These are phyloP conservation scores for Pteromalus puparum DNA, from an alignment of 1,140 invertebrate genomes.

Conservation along the genomic window DNA sequence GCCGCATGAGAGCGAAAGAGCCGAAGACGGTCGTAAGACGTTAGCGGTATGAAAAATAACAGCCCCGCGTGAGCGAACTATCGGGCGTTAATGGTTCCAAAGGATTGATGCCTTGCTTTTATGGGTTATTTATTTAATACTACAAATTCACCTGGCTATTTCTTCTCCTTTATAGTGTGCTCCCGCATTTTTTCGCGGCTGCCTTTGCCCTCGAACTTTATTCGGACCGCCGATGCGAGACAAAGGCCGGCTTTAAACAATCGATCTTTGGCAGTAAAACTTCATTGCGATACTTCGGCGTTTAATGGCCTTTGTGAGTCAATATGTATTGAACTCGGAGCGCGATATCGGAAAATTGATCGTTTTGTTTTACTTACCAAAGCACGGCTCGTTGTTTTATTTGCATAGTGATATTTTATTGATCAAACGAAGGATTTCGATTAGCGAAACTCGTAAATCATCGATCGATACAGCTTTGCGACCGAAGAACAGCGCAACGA, in stretches of 20 bases:
- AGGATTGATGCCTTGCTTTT: slow-evolving; percentile 73
- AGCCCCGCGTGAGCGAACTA: slow-evolving; percentile 64
- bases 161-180: slow-evolving; percentile 54
- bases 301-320: slow-evolving; percentile 19
- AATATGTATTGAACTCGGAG: slow-evolving; percentile 27
- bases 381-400: not conserved
- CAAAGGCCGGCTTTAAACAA: slow-evolving; percentile 30
- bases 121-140: slow-evolving; percentile 76
- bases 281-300: slow-evolving; percentile 28
- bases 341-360: slow-evolving; percentile 35
- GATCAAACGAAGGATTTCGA: not conserved
- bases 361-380: slow-evolving; percentile 5
- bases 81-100: slow-evolving; percentile 71
- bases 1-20: slow-evolving; percentile 54
- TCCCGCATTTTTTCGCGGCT: slow-evolving; percentile 41
- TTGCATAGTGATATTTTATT: not conserved
- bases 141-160: slow-evolving; percentile 70
- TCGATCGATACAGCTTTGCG: not conserved
- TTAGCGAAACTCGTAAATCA: not conserved
- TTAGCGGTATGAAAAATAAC: slow-evolving; percentile 74
- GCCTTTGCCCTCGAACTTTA: slow-evolving; percentile 20
- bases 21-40: slow-evolving; percentile 64
- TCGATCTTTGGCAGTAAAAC: slow-evolving; percentile 26
- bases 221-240: slow-evolving; percentile 23
- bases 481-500: not conserved